Percentiles rank a stretch among this genome's conserved stretches.
Conservation (phyloP, 2,888 invertebrate species). For the Mythimna loreyi region DNA sequence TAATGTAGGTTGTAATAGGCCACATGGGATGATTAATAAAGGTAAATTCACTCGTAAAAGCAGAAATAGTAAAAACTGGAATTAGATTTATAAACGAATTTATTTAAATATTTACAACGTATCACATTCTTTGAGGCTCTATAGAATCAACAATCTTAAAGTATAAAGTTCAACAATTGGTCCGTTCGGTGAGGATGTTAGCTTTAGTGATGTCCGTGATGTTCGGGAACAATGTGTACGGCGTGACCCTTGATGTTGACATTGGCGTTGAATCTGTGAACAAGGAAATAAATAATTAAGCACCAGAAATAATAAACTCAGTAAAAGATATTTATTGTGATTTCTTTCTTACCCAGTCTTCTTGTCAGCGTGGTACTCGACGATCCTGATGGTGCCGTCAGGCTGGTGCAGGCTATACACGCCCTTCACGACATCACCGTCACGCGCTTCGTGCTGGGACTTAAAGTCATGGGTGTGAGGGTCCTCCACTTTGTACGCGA, state of each 20-base stretch:
- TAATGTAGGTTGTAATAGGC: too few species aligned
- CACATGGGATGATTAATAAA: not conserved
- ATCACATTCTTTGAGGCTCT: constrained; percentile 21
- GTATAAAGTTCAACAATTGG: constrained; percentile 1
- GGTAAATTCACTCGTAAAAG: not conserved
- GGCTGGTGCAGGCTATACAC: constrained; percentile 84
- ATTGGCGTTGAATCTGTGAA: constrained; percentile 54
- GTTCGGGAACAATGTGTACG: constrained; percentile 62
- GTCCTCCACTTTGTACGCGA: constrained; percentile 84
- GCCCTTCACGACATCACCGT: constrained; percentile 79
- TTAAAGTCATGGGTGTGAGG: constrained; percentile 85
- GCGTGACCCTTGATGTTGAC: constrained; percentile 61
- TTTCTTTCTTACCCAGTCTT: constrained; percentile 50
- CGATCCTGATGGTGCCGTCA: constrained; percentile 83
- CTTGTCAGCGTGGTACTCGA: constrained; percentile 82
- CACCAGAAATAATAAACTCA: too few species aligned
- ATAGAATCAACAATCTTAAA: constrained; percentile 12
- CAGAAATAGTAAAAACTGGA: not conserved
- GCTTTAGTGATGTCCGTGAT: constrained; percentile 55
- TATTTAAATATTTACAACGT: constrained; percentile 29
- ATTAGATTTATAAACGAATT: constrained; percentile 14
- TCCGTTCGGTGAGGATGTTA: not conserved
- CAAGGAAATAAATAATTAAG: not conserved
- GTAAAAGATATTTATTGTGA: not conserved
- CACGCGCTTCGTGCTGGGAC: constrained; percentile 75